Conservation (phyloP, 2,797 vertebrate genomes). For the Liparis tanakae region DNA sequence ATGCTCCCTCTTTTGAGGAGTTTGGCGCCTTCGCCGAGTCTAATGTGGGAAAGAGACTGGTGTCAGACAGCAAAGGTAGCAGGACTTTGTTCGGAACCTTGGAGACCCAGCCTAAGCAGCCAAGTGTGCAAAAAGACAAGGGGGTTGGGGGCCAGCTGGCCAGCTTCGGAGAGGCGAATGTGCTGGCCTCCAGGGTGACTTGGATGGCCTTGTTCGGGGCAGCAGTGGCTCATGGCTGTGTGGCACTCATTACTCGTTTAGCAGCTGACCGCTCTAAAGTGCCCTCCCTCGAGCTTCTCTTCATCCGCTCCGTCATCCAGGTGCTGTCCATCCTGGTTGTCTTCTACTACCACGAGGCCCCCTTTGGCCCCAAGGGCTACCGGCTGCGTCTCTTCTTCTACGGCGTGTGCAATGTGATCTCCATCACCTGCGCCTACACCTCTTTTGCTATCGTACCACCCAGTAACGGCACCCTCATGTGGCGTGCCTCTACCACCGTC, state of each 20-base stretch:
- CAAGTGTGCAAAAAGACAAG: slow-evolving; percentile 74
- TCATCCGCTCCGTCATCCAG: slow-evolving; percentile 97
- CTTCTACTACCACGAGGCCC: slow-evolving; percentile 92
- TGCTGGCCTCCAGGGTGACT: slow-evolving; percentile 90
- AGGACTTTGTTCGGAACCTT: slow-evolving; percentile 92
- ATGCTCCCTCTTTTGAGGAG: slow-evolving; percentile 90
- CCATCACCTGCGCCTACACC: slow-evolving; percentile 98
- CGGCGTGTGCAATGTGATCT: slow-evolving; percentile 96
- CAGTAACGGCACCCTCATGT: slow-evolving; percentile 98
- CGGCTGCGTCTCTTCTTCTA: slow-evolving; percentile 95
- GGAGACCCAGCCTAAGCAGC: slow-evolving; percentile 82
- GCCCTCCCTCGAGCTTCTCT: slow-evolving; percentile 96
- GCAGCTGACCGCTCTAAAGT: slow-evolving; percentile 96
- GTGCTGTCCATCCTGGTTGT: slow-evolving; percentile 93
- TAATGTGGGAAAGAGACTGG: slow-evolving; percentile 88
- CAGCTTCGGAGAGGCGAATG: slow-evolving; percentile 88
- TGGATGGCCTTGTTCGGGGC: slow-evolving; percentile 96
- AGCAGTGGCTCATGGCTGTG: slow-evolving; percentile 93
- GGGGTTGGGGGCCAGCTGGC: slow-evolving; percentile 86
- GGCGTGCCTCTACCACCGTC: slow-evolving; percentile 96
- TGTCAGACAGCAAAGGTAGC: slow-evolving; percentile 83
- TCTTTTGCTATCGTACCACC: slow-evolving; percentile 97
- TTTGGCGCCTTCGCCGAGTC: slow-evolving; percentile 89
- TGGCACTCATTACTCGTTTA: slow-evolving; percentile 94
- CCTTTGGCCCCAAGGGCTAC: slow-evolving; percentile 94